Evolutionary conservation across 1,140 invertebrate species (phyloP), one percentile per base, ranked within the genome.

Genomic region (Caerostris darwini): DNA sequence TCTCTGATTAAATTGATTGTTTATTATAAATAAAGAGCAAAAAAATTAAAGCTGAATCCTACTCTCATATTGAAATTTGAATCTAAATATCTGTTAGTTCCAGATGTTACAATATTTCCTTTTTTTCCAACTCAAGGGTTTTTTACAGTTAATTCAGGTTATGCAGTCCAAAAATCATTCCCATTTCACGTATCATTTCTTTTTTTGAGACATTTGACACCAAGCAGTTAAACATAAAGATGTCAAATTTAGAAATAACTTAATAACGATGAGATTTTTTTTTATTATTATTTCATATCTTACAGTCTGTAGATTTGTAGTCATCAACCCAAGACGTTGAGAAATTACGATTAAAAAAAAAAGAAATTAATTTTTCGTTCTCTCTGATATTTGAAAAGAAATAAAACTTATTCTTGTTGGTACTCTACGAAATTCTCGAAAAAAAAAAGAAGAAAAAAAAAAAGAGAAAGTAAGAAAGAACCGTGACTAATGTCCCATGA

Each of bases 401-500:
- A 67, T 17, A 64, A 19, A 58, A 19, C 12, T 85, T 85, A 34
- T 10, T 12, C 83, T 12, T 59, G 53, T 58, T 85, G 7, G 57
- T 59, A 59, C 83, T 19, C 7, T 56, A 56, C 34, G 19, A 4
- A 12, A 77, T 77, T 50, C 12, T 50, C 7, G 71, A 12, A 53
- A 53, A 12, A 53, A 53, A 50, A 50, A 77, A 17, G 12, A 77
- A 77, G 7, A 53, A 77, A 77, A 77, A 77, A 50, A 34, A 34
- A 67, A 67, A 14, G n/a, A 67, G 64, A 14, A 67, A 67, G 64
- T 14, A 67, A 67, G n/a, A 67, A 67, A 19, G 14, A n/a, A n/a
- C 56, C 19, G 10, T 64, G 57, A 94, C 92, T 88, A 71, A 93
- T 93, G 64, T 87, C 12, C 56, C 92, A 19, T 64, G 50, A 58